Evolutionary conservation across 2,888 invertebrate species (phyloP).

Genomic region (Augochlorella aurata): DNA sequence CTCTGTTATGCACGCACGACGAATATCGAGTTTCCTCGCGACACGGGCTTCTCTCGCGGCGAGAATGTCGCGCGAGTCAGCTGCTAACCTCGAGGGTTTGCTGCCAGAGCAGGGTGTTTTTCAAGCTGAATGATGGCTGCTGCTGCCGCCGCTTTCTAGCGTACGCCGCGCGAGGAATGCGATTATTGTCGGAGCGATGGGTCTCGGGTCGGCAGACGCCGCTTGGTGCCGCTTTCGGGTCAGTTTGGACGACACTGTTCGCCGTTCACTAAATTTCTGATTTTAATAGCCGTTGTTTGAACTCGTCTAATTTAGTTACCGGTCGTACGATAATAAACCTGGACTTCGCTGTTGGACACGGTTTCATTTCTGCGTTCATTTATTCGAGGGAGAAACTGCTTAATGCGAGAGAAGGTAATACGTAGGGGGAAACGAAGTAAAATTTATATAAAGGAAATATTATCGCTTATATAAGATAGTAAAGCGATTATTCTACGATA

Average conservation of each 20-base stretch:
- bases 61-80: conserved; percentile 31
- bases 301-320: no score
- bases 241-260: neutral
- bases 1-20: conserved; percentile 12
- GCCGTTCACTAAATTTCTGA: neutral
- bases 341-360: no score
- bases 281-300: no score
- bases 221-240: neutral
- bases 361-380: no score
- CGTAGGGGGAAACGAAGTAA: no score
- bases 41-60: neutral
- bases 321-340: no score
- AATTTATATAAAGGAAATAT: no score
- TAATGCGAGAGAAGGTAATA: no score
- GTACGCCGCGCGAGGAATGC: conserved; percentile 6
- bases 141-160: conserved; percentile 1
- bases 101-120: neutral
- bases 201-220: neutral
- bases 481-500: no score
- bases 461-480: no score
- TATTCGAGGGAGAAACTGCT: no score
- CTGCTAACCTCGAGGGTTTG: neutral
- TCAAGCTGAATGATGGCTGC: conserved; percentile 3
- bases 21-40: conserved; percentile 36
- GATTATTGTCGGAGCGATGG: conserved; percentile 12